Evolutionary conservation across 2,797 vertebrate species (phyloP).

Genomic region (Ispidina picta): DNA sequence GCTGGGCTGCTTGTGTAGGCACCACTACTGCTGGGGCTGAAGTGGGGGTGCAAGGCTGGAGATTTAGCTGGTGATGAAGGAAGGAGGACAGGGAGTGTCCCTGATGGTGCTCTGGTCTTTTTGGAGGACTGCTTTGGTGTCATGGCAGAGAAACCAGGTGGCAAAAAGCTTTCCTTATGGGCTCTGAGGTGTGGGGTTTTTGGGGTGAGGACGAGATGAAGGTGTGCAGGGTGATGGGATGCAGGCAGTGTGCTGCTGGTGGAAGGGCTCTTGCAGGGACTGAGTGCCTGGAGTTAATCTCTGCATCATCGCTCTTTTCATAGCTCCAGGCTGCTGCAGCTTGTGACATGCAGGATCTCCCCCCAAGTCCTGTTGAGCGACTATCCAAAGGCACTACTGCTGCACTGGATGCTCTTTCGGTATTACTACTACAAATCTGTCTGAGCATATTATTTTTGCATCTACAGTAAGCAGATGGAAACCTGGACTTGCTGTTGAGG

Average conservation of each 20-base stretch:
- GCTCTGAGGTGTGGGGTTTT: background rate
- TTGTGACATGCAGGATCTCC: background rate
- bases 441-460: background rate
- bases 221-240: fast-evolving
- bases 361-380: background rate
- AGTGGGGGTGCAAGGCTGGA: too few species aligned
- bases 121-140: background rate
- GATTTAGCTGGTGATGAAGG: background rate
- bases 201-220: background rate
- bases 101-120: background rate
- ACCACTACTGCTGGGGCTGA: fast-evolving
- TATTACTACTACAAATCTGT: background rate
- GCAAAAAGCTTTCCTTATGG: background rate
- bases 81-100: background rate
- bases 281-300: background rate
- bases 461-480: background rate
- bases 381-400: fast-evolving
- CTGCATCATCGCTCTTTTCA: background rate
- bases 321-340: background rate
- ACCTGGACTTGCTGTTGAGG: background rate
- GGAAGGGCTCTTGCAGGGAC: background rate
- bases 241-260: background rate
- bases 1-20: background rate
- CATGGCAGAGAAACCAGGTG: background rate
- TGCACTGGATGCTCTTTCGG: background rate